Percentiles rank a stretch among this genome's conserved stretches.
Conservation (phyloP, 2,113 vertebrate species). For the Tringa solitaria region DNA sequence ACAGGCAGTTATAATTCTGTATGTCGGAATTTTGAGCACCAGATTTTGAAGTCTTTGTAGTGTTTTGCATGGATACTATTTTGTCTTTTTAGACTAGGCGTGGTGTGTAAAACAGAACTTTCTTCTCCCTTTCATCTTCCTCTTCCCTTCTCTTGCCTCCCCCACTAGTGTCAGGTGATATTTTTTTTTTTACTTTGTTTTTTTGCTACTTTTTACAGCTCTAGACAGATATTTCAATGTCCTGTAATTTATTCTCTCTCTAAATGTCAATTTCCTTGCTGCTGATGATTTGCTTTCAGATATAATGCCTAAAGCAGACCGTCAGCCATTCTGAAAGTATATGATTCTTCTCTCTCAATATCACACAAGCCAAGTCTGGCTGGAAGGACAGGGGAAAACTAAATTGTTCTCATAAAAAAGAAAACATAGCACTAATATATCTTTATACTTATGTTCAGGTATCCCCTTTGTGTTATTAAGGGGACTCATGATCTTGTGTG, state of each 20-base stretch:
- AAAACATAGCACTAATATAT: constrained; percentile 33
- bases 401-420: constrained; percentile 58
- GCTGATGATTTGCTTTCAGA: constrained; percentile 62
- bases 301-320: constrained; percentile 44
- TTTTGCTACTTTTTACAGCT: constrained; percentile 30
- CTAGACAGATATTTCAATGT: constrained; percentile 45
- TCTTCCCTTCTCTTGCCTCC: neutral
- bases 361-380: constrained; percentile 1
- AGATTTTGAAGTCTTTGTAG: neutral
- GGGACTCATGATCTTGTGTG: constrained; percentile 1
- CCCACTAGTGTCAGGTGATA: neutral
- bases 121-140: neutral
- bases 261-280: constrained; percentile 52
- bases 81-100: neutral
- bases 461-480: constrained; percentile 54
- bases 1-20: neutral
- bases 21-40: neutral
- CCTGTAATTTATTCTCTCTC: constrained; percentile 58
- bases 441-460: constrained; percentile 46
- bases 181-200: neutral
- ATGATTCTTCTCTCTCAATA: constrained; percentile 20
- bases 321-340: constrained; percentile 43
- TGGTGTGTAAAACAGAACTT: neutral
- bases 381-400: constrained; percentile 23
- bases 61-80: neutral